phyloP scores from a whole-genome alignment of 1,140 invertebrate species.

The Neocloeon triangulifer region DNA sequence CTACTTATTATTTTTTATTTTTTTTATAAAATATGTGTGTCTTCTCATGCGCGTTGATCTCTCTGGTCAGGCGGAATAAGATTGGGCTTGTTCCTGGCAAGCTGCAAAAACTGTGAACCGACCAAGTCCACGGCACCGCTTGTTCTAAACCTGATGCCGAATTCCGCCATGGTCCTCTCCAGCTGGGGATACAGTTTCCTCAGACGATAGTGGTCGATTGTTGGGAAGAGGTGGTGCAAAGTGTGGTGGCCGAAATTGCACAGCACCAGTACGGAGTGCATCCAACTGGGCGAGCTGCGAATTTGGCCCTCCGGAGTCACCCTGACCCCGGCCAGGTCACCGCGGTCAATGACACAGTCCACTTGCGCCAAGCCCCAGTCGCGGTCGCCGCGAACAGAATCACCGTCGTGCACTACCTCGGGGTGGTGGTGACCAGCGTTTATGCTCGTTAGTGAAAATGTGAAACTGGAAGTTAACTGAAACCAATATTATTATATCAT shows the following conservation, averaged over 20 bases:
- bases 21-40: too few species aligned
- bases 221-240: slow-evolving; percentile 62
- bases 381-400: slow-evolving; percentile 18
- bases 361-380: slow-evolving; percentile 63
- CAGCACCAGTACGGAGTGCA: slow-evolving; percentile 35
- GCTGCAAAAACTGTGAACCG: slow-evolving; percentile 43
- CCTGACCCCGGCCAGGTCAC: too few species aligned
- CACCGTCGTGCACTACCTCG: slow-evolving; percentile 19
- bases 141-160: slow-evolving; percentile 24
- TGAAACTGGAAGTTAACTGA: slow-evolving; percentile 35
- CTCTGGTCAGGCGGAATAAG: slow-evolving; percentile 5
- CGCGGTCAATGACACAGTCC: slow-evolving; percentile 49
- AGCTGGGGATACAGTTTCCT: slow-evolving; percentile 37
- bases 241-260: slow-evolving; percentile 50
- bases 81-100: slow-evolving; percentile 26
- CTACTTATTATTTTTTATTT: too few species aligned
- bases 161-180: slow-evolving; percentile 41
- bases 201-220: slow-evolving; percentile 49
- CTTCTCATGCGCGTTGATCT: too few species aligned
- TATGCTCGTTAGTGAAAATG: slow-evolving; percentile 38
- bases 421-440: slow-evolving; percentile 67
- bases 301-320: too few species aligned
- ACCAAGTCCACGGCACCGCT: too few species aligned
- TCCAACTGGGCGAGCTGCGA: too few species aligned
- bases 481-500: too few species aligned